Evolutionary conservation across 2,888 invertebrate genomes (phyloP).

Genomic region (Ferdinandea cuprea): DNA sequence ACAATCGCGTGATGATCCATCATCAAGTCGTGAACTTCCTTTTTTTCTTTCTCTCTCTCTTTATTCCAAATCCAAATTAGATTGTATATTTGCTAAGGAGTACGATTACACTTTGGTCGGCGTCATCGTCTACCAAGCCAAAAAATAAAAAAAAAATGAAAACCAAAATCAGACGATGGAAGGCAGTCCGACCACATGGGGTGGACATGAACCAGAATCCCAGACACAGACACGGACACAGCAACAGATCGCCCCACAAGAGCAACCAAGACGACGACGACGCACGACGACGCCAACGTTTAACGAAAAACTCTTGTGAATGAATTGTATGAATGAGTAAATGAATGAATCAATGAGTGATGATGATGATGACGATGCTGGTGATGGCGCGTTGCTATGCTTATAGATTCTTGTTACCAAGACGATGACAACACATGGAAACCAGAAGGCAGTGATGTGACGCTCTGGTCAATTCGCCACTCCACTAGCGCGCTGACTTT

Average conservation of each 20-base stretch:
- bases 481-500: constrained; percentile 2
- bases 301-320: constrained; percentile 37
- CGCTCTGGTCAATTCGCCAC: constrained; percentile 41
- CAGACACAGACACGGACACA: constrained; percentile 42
- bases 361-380: constrained; percentile 54
- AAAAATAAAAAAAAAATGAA: constrained; percentile 5
- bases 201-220: constrained; percentile 68
- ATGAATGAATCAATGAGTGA: constrained; percentile 71
- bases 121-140: constrained; percentile 28
- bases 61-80: constrained; percentile 54
- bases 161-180: constrained; percentile 8
- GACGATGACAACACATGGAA: constrained; percentile 52
- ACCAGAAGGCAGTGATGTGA: constrained; percentile 15
- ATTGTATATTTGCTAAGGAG: constrained; percentile 67
- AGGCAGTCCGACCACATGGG: constrained; percentile 63
- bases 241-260: constrained; percentile 38
- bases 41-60: constrained; percentile 10
- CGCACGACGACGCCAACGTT: constrained; percentile 72
- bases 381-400: constrained; percentile 52
- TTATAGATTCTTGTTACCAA: constrained; percentile 54
- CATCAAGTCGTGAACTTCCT: constrained; percentile 32
- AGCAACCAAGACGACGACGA: too few species aligned
- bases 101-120: constrained; percentile 53
- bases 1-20: constrained; percentile 46
- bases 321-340: constrained; percentile 66